Conservation (phyloP, 2,113 vertebrate species). For the Trematomus loennbergii region DNA sequence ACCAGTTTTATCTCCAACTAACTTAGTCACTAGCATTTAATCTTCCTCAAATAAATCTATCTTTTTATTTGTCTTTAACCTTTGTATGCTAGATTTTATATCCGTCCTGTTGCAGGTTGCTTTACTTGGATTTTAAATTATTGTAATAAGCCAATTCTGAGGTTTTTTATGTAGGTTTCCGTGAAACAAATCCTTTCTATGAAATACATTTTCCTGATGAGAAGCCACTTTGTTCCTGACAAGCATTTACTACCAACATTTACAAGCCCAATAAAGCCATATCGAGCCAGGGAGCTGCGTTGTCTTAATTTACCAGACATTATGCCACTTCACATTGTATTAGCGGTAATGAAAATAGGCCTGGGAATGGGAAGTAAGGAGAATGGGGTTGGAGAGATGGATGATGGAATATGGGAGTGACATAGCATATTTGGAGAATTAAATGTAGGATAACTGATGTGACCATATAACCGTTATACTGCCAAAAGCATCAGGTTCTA, state of each 20-base stretch:
- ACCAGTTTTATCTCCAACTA: not conserved
- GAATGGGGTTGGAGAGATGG: not conserved
- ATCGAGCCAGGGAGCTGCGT: slow-evolving; percentile 29
- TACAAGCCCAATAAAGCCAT: slow-evolving; percentile 57
- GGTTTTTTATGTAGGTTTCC: not conserved
- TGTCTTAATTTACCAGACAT: slow-evolving; percentile 52
- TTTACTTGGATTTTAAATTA: not conserved
- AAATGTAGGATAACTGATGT: not conserved
- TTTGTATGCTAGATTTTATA: not conserved
- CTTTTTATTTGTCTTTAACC: not conserved
- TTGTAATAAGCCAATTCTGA: slow-evolving; percentile 1
- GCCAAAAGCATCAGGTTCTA: not conserved
- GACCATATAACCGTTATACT: not conserved
- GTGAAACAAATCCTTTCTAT: slow-evolving; percentile 8
- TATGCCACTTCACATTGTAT: slow-evolving; percentile 47
- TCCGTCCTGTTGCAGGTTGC: not conserved
- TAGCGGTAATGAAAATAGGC: slow-evolving; percentile 21
- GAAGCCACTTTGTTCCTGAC: slow-evolving; percentile 27
- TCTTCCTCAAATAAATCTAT: not conserved
- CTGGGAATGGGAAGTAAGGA: not conserved
- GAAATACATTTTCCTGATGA: slow-evolving; percentile 3
- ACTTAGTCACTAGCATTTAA: not conserved
- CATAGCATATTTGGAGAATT: too few species aligned
- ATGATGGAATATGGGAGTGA: not conserved
- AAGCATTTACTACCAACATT: slow-evolving; percentile 64